Evolutionary conservation across 2,797 vertebrate genomes (phyloP).

Genomic region (Dipus sagitta): DNA sequence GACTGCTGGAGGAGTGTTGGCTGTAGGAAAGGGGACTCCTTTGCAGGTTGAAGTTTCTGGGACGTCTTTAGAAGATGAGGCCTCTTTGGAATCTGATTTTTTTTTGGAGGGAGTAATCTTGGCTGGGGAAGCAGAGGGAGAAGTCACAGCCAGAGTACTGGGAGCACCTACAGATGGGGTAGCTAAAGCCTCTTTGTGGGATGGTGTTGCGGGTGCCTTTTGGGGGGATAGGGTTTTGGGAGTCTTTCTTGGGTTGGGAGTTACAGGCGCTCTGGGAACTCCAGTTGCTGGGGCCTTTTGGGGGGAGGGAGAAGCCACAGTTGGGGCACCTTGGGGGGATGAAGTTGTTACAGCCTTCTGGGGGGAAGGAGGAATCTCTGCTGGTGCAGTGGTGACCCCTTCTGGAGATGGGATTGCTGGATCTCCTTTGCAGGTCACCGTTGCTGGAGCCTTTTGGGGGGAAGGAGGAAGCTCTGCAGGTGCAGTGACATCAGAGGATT

Average conservation of each 20-base stretch:
- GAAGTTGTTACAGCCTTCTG: not conserved
- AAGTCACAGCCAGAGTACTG: not conserved
- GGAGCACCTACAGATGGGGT: not conserved
- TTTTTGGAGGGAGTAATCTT: not conserved
- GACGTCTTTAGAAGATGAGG: not conserved
- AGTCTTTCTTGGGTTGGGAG: not conserved
- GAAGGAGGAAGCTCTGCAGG: not conserved
- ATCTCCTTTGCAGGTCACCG: not conserved
- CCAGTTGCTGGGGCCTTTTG: not conserved
- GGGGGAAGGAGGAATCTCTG: not conserved
- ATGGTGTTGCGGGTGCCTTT: not conserved
- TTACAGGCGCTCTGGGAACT: not conserved
- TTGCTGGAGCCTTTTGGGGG: not conserved
- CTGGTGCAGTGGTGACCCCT: not conserved
- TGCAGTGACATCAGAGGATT: not conserved
- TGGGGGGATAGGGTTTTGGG: not conserved
- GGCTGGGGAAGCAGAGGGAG: not conserved
- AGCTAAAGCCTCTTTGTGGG: not conserved
- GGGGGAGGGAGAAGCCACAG: not conserved
- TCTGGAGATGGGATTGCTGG: not conserved
- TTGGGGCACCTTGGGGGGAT: not conserved
- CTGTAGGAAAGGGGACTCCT: not conserved
- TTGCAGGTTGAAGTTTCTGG: not conserved
- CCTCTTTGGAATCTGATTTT: not conserved
- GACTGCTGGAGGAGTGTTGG: not conserved